phyloP scores from a whole-genome alignment of 2,113 vertebrate species.

The Jacana jacana region DNA sequence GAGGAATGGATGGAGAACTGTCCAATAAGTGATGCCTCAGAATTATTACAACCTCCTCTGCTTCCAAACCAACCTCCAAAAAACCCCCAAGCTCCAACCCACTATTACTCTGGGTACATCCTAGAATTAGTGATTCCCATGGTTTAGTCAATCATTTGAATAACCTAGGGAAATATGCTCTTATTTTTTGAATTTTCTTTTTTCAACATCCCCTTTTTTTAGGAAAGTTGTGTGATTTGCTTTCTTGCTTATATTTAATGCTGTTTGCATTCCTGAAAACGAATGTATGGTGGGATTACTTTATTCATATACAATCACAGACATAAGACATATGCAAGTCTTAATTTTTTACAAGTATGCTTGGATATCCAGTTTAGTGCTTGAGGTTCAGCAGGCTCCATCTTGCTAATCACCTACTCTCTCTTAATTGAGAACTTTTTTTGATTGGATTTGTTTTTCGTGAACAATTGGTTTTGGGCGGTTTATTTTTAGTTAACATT shows the following conservation, averaged over 20 bases:
- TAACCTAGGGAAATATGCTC: background rate
- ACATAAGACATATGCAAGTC: background rate
- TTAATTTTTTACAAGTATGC: background rate
- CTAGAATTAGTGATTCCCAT: background rate
- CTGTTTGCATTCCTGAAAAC: background rate
- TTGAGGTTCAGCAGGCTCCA: background rate
- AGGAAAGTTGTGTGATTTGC: background rate
- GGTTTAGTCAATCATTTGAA: background rate
- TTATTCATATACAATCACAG: background rate
- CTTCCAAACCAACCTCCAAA: background rate
- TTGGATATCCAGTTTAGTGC: background rate
- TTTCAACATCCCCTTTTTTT: background rate
- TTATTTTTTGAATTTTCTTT: background rate
- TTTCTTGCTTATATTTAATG: background rate
- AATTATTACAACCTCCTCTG: background rate
- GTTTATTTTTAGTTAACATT: background rate
- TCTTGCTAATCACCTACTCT: background rate
- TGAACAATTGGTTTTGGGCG: background rate
- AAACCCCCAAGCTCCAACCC: accelerated
- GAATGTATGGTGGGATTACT: background rate
- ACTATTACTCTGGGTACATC: background rate
- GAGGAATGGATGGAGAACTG: background rate
- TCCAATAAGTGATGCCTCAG: background rate
- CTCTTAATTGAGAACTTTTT: background rate
- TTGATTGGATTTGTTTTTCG: background rate